Conservation (phyloP, 2,797 vertebrate species). For the Molossus molossus region DNA sequence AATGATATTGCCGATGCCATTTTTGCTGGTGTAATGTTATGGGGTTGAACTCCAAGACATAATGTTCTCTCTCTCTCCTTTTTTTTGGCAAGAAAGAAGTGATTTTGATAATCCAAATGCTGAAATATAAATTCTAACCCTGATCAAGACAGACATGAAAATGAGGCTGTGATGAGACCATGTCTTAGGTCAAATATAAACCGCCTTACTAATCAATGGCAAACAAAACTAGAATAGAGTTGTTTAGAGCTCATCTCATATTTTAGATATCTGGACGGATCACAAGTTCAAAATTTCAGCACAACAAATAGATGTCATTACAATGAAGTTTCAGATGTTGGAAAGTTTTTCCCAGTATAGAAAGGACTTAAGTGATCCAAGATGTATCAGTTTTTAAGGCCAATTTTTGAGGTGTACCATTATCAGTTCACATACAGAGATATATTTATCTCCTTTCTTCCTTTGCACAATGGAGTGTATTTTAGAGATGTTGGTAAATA, state of each 20-base stretch:
- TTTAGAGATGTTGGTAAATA: not conserved
- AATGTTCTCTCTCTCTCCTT: not conserved
- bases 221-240: slow-evolving; percentile 62
- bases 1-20: slow-evolving; percentile 33
- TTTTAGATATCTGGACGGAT: slow-evolving; percentile 72
- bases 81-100: slow-evolving; percentile 35
- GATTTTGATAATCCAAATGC: slow-evolving; percentile 59
- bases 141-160: slow-evolving; percentile 70
- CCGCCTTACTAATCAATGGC: slow-evolving; percentile 46
- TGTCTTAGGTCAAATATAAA: slow-evolving; percentile 63
- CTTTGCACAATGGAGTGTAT: not conserved
- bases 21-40: slow-evolving; percentile 56
- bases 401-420: slow-evolving; percentile 68
- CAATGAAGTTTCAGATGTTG: slow-evolving; percentile 57
- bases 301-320: slow-evolving; percentile 75
- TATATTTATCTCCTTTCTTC: not conserved
- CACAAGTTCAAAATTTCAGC: slow-evolving; percentile 74
- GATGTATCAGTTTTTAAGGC: slow-evolving; percentile 61
- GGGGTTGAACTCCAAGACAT: slow-evolving; percentile 15
- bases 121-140: slow-evolving; percentile 69
- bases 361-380: slow-evolving; percentile 69
- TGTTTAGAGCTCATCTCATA: slow-evolving; percentile 55
- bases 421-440: slow-evolving; percentile 24
- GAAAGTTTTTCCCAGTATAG: slow-evolving; percentile 56
- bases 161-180: slow-evolving; percentile 43